Base-by-base conservation (phyloP, 1,140 invertebrate genomes). In the Bombyx mori region DNA sequence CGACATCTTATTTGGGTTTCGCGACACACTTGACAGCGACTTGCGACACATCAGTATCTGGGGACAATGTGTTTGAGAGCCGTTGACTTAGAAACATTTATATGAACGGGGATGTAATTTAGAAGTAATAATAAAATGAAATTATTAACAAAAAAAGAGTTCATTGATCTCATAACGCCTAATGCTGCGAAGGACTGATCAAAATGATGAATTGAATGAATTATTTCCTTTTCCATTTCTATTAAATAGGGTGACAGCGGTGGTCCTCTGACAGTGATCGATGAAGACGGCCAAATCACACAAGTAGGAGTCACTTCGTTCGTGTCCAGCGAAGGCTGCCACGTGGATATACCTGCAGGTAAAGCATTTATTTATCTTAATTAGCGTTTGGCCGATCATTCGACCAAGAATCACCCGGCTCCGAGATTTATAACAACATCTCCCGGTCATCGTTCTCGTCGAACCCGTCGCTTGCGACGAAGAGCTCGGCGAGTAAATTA, bases 251-350 rank as follows among this genome's bases (percentile, higher is more conserved):
- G 89, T 56, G 89, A 91, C 72, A 90, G 88, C 62, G 90, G 90
- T 60, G 90, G 90, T 54, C 85, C 89, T 6, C 68, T 91, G 57
- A 74, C 86, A 0, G 54, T 77, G 5, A 35, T 63, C 4, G 86
- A 89, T 50, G 66, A 67, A 10, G 86, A 87, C 61, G 84, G 82
- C n/a, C 57, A 54, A 6, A 57, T 69, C 18, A 81, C 81, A 0
- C 67, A 88, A 53, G 79, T 91, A 9, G 90, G 90, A 26, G 76
- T 89, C 43, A 82, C 89, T 0, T 90, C 89, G 57, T 91, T 91
- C 64, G 89, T 90, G 8, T 88, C 88, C 57, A 63, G 63, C 9
- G 46, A 75, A 7, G 90, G 90, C 3, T 91, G 90, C 69, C 86
- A 89, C 62, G 64, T 62, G 1, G 83, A 78, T 8, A 73, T 79